These are phyloP conservation scores for Phymatocera aterrima DNA, from an alignment of 2,888 invertebrate species.

Conservation along the genomic window DNA sequence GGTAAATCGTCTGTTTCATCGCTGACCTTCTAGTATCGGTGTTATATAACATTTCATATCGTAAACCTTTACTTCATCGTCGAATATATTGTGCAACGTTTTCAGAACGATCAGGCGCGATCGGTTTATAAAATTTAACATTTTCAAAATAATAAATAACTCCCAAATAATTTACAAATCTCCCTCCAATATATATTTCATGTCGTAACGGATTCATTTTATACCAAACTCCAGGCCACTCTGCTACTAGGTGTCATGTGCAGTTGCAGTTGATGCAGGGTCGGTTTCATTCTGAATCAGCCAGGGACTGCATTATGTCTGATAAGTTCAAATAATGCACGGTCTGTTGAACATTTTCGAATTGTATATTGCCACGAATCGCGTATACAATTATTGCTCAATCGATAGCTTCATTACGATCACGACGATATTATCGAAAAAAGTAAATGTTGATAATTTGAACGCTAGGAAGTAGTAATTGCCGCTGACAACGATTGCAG, in stretches of 20 bases:
- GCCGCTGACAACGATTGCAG: neutral
- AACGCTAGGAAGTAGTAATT: neutral
- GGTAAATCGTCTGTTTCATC: constrained; percentile 33
- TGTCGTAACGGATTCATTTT: neutral
- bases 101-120: neutral
- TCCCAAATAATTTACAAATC: constrained; percentile 53
- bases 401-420: neutral
- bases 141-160: constrained; percentile 49
- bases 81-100: constrained; percentile 5
- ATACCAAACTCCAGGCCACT: neutral
- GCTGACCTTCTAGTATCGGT: constrained; percentile 24
- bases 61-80: neutral
- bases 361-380: neutral
- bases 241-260: neutral
- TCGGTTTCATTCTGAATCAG: neutral
- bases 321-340: neutral
- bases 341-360: neutral
- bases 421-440: neutral
- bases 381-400: neutral
- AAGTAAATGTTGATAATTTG: neutral
- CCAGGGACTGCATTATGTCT: neutral
- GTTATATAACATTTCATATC: constrained; percentile 16
- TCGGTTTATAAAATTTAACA: neutral
- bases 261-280: neutral
- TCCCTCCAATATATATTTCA: constrained; percentile 62